Base-by-base conservation (phyloP, 2,113 vertebrate genomes). In the Odocoileus virginianus region DNA sequence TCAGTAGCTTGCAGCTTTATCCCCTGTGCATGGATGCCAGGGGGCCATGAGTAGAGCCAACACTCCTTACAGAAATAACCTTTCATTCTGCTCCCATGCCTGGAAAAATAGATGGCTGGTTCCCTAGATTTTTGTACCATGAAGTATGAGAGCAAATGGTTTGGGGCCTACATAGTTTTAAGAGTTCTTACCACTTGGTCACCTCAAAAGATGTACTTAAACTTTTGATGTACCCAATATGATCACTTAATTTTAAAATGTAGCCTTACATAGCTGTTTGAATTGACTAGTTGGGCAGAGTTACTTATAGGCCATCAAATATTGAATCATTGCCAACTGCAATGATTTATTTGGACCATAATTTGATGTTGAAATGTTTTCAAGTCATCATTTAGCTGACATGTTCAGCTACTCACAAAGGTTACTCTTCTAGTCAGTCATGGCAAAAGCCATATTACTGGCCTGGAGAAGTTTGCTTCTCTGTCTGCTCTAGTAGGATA, bases 351-450 rank as follows among this genome's bases (percentile, higher is more conserved):
- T 85, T 52, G 67, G 36, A 25, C 36, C 11, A 7, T 60, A 54
- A 61, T 96, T 91, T 85, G 52, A 85, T 79, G 13, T 19, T 81
- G 57, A 91, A 96, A 57, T 60, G 57, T 92, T 91, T 91, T 54
- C 5, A 61, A 23, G 64, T 47, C 84, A 27, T 79, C 19, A 11
- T 67, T 71, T 91, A 54, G 50, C 21, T 0, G 23, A 15, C 50
- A 71, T 25, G 7, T 64, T 86, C 45, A 87, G 33, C 47, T 79
- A 3, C 40, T 93, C 36, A 33, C 33, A 86, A 85, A 92, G 54
- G 54, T 40, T 84, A 43, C 43, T 90, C 36, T 7, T 43, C 50
- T 11, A 14, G 30, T 50, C 14, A 14, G 36, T 88, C n/a, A n/a
- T 6, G 27, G 45, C 27, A 54, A 87, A 89, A 61, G 47, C 28